Percentiles rank a stretch among this genome's conserved stretches.
Conservation (phyloP, 2,113 vertebrate genomes). For the Pipa parva region DNA sequence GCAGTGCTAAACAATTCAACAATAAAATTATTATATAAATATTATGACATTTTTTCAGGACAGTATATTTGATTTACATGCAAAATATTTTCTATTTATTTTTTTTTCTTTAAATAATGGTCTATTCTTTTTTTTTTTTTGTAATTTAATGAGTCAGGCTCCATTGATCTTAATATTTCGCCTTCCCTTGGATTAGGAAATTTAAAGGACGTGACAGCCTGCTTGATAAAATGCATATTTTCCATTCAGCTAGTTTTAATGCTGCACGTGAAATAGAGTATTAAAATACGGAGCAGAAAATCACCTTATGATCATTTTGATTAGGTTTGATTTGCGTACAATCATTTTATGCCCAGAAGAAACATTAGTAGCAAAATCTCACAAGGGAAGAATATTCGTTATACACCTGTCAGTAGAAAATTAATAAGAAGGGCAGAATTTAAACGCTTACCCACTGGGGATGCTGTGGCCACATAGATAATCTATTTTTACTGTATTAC, state of each 20-base stretch:
- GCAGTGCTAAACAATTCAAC: too few relatives aligned
- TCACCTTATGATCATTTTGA: slow-evolving; percentile 42
- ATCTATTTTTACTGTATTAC: not conserved
- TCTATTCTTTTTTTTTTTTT: too few relatives aligned
- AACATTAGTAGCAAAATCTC: slow-evolving; percentile 35
- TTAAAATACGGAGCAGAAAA: slow-evolving; percentile 32
- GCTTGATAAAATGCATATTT: slow-evolving; percentile 32
- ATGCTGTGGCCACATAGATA: not conserved
- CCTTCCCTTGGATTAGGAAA: slow-evolving; percentile 25
- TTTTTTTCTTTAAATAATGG: too few relatives aligned
- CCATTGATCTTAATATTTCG: slow-evolving; percentile 15
- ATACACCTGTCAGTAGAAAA: slow-evolving; percentile 35
- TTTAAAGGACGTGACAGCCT: slow-evolving; percentile 26
- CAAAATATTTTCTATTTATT: too few relatives aligned
- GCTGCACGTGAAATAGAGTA: slow-evolving; percentile 26
- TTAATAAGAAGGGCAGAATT: slow-evolving; percentile 31
- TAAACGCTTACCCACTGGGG: slow-evolving; percentile 11
- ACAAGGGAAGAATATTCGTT: slow-evolving; percentile 30
- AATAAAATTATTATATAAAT: too few relatives aligned
- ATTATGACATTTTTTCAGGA: too few relatives aligned
- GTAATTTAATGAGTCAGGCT: too few relatives aligned
- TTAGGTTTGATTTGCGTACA: slow-evolving; percentile 41
- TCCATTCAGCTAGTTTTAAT: slow-evolving; percentile 30
- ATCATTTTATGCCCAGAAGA: slow-evolving; percentile 37
- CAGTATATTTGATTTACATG: too few relatives aligned